Conservation (phyloP, 2,888 invertebrate genomes). For the Pomacea canaliculata region DNA sequence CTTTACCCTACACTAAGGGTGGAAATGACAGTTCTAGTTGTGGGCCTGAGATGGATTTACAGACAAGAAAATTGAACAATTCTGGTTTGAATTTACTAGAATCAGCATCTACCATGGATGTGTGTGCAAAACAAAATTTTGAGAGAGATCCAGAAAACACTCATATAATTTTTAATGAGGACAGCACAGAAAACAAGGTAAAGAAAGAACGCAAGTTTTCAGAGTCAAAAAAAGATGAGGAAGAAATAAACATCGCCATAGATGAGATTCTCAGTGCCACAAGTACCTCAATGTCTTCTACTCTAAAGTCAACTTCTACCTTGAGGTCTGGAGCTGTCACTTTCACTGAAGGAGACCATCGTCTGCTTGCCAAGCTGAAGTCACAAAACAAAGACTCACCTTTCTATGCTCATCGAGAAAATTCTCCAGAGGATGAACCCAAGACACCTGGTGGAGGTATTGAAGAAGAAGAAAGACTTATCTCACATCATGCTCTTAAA, state of each 20-base stretch:
- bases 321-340: conserved; percentile 43
- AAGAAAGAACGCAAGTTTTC: conserved; percentile 51
- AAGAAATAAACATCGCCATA: conserved; percentile 59
- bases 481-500: conserved; percentile 46
- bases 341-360: conserved; percentile 53
- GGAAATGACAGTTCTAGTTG: background rate
- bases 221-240: conserved; percentile 47
- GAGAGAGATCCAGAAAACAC: conserved; percentile 19
- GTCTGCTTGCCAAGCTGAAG: conserved; percentile 45
- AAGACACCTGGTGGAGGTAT: conserved; percentile 31
- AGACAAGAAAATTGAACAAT: background rate
- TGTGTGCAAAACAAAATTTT: conserved; percentile 2
- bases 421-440: conserved; percentile 32
- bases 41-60: background rate
- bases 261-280: conserved; percentile 62
- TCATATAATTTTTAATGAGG: conserved; percentile 14
- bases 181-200: background rate
- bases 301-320: conserved; percentile 38
- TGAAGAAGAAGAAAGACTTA: conserved; percentile 26
- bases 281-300: conserved; percentile 44
- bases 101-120: background rate
- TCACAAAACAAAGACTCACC: conserved; percentile 47
- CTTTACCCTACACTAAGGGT: background rate
- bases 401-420: conserved; percentile 46
- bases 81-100: background rate